phyloP scores from a whole-genome alignment of 2,797 vertebrate species.

The Potorous gilbertii region DNA sequence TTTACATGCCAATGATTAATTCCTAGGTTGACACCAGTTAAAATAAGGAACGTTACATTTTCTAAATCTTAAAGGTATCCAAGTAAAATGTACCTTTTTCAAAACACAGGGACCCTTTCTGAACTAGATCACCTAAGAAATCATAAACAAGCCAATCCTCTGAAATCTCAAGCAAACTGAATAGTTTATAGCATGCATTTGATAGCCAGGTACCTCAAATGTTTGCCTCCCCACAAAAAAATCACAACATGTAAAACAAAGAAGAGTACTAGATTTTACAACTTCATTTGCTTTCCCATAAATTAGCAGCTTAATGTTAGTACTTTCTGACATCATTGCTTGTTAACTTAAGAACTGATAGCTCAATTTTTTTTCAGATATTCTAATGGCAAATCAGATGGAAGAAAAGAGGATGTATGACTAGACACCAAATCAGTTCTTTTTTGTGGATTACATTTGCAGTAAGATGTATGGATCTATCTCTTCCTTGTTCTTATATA shows the following conservation, averaged over 20 bases:
- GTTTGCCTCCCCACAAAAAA: not conserved
- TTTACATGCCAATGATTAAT: constrained; percentile 76
- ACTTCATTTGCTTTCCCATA: constrained; percentile 84
- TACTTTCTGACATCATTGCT: constrained; percentile 84
- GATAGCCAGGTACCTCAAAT: not conserved
- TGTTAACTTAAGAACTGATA: constrained; percentile 88
- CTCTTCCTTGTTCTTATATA: constrained; percentile 92
- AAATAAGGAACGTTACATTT: constrained; percentile 77
- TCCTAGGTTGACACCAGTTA: constrained; percentile 72
- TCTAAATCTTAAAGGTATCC: constrained; percentile 78
- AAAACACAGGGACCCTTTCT: constrained; percentile 68
- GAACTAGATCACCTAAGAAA: constrained; percentile 67
- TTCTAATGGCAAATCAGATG: constrained; percentile 95
- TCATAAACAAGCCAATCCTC: constrained; percentile 72
- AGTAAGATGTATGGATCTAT: constrained; percentile 98
- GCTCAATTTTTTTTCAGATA: constrained; percentile 89
- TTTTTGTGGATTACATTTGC: constrained; percentile 96
- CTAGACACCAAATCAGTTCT: constrained; percentile 88
- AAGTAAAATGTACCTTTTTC: constrained; percentile 71
- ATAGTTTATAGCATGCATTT: constrained; percentile 24
- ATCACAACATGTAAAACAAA: constrained; percentile 76
- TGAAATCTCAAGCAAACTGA: constrained; percentile 74
- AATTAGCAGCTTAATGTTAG: constrained; percentile 84
- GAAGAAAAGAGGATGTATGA: constrained; percentile 94
- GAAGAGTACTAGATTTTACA: constrained; percentile 84